A percentile compares a stretch with the other conserved stretches of the same genome.
These are phyloP conservation scores for Drosophila setosimentum DNA, from an alignment of 2,888 invertebrate genomes.

Conservation along the genomic window DNA sequence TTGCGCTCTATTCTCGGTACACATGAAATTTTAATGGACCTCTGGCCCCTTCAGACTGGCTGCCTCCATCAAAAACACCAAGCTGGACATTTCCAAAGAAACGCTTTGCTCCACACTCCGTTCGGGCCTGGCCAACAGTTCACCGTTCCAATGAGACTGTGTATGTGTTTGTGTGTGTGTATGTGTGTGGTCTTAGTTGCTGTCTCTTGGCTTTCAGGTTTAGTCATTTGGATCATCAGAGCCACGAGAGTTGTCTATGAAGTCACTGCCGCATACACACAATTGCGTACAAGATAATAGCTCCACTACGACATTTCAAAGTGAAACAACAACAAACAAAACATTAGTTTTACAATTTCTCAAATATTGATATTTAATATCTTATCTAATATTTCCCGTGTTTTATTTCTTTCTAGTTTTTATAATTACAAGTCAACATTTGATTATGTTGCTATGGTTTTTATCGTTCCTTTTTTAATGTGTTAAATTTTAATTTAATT, in stretches of 20 bases:
- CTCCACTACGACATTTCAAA: not conserved
- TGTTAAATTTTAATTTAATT: not conserved
- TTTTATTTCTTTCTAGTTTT: not conserved
- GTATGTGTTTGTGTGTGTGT: conserved; percentile 27
- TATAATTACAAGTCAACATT: not conserved
- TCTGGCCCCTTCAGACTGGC: conserved; percentile 16
- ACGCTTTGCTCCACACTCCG: conserved; percentile 22
- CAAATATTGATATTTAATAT: not conserved
- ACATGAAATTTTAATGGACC: conserved; percentile 71
- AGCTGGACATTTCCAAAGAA: conserved; percentile 54
- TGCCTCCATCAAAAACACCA: conserved; percentile 9
- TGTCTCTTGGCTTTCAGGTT: conserved; percentile 46
- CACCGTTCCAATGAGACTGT: not conserved
- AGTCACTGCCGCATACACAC: not conserved
- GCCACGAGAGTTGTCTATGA: conserved; percentile 21
- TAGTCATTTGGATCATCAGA: conserved; percentile 61
- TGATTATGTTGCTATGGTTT: too few relatives aligned
- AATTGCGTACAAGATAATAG: not conserved
- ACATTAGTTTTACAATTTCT: not conserved
- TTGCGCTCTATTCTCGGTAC: conserved; percentile 72
- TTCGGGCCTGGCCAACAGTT: conserved; percentile 5
- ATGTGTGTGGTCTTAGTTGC: conserved; percentile 53
- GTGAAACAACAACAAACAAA: too few relatives aligned
- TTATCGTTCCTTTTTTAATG: not conserved
- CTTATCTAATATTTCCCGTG: not conserved